phyloP scores from a whole-genome alignment of 2,888 invertebrate species.

The Cosmia pyralina region DNA sequence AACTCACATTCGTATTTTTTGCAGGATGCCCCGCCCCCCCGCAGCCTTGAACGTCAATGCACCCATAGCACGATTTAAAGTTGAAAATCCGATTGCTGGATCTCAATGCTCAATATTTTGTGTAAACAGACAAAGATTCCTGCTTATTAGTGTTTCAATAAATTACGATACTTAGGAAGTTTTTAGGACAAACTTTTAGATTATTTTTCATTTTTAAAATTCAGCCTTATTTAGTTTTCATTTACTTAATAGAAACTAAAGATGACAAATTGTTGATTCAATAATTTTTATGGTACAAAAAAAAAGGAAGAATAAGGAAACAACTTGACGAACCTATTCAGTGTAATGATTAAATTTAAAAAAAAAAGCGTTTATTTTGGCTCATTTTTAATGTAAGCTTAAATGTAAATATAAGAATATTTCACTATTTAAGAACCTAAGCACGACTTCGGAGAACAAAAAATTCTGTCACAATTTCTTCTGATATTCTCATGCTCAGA shows the following conservation, averaged over 20 bases:
- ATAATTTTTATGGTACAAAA: slow-evolving; percentile 33
- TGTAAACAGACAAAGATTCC: slow-evolving; percentile 55
- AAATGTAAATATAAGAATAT: slow-evolving; percentile 50
- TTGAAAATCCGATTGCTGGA: slow-evolving; percentile 71
- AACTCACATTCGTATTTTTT: slow-evolving; percentile 63
- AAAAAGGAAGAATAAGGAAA: slow-evolving; percentile 18
- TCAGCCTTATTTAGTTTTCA: not conserved
- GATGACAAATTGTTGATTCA: slow-evolving; percentile 1
- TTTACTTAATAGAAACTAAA: not conserved
- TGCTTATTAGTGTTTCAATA: slow-evolving; percentile 46
- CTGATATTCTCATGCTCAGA: slow-evolving; percentile 20
- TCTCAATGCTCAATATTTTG: slow-evolving; percentile 72
- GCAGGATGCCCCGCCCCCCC: slow-evolving; percentile 90
- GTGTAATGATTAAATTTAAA: slow-evolving; percentile 22
- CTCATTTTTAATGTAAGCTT: slow-evolving; percentile 24
- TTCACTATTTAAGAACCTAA: slow-evolving; percentile 14
- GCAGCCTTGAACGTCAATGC: slow-evolving; percentile 72
- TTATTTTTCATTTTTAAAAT: not conserved
- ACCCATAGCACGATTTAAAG: slow-evolving; percentile 58
- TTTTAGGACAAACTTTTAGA: slow-evolving; percentile 17
- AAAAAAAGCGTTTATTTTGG: not conserved
- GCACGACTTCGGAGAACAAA: slow-evolving; percentile 24
- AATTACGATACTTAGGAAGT: slow-evolving; percentile 25
- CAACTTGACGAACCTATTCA: not conserved
- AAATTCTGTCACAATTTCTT: slow-evolving; percentile 2